Conservation (phyloP, 2,888 invertebrate species). For the Trichopria drosophilae region DNA sequence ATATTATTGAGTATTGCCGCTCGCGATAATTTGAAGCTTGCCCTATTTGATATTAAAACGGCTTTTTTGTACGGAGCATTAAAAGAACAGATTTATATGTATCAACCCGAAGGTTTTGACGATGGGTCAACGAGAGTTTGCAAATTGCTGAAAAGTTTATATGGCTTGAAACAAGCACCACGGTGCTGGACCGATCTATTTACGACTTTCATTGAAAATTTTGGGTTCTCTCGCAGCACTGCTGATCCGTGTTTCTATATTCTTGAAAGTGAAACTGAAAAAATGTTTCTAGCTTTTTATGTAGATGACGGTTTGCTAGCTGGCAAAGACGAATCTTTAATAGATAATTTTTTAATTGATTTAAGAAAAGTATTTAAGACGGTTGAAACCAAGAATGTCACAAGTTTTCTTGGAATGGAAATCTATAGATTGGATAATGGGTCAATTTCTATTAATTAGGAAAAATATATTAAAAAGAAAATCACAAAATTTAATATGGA, state of each 20-base stretch:
- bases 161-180: constrained; percentile 5
- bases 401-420: not conserved
- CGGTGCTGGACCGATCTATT: constrained; percentile 6
- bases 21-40: no score
- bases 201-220: not conserved
- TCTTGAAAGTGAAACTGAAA: not conserved
- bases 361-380: not conserved
- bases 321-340: not conserved
- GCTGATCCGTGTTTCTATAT: constrained; percentile 9
- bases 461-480: not conserved
- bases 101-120: constrained; percentile 2
- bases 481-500: not conserved
- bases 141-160: constrained; percentile 4
- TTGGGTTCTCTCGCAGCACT: not conserved
- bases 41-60: no score
- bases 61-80: not conserved
- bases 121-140: not conserved
- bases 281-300: constrained; percentile 1
- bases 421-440: not conserved
- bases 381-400: not conserved
- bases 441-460: not conserved
- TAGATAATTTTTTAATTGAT: not conserved
- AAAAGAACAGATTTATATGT: not conserved
- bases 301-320: not conserved
- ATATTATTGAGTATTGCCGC: no score